Conservation (phyloP, 2,888 invertebrate species). For the Leuctra nigra region DNA sequence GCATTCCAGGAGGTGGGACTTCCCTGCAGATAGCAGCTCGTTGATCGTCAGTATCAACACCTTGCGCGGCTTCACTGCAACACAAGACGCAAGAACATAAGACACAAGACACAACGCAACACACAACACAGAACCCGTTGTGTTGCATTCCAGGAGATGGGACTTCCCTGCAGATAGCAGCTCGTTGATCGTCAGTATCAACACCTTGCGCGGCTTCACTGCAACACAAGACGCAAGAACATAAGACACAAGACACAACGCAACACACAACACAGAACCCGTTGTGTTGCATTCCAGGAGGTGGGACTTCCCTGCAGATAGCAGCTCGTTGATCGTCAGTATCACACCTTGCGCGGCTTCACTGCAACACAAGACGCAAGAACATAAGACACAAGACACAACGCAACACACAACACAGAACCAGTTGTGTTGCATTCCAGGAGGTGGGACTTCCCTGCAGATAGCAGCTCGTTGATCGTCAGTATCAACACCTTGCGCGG, state of each 20-base stretch:
- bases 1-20: slow-evolving; percentile 61
- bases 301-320: slow-evolving; percentile 66
- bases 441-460: slow-evolving; percentile 65
- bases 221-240: too few species aligned
- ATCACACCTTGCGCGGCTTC: slow-evolving; percentile 70
- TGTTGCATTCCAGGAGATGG: slow-evolving; percentile 63
- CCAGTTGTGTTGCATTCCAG: slow-evolving; percentile 71
- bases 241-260: too few species aligned
- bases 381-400: too few species aligned
- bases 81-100: too few species aligned
- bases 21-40: slow-evolving; percentile 64
- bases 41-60: slow-evolving; percentile 62
- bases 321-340: slow-evolving; percentile 55
- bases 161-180: slow-evolving; percentile 67
- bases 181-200: slow-evolving; percentile 58
- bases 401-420: too few species aligned
- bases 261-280: slow-evolving; percentile 76
- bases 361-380: slow-evolving; percentile 50
- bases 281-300: slow-evolving; percentile 67
- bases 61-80: slow-evolving; percentile 72
- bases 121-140: slow-evolving; percentile 76
- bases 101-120: too few species aligned
- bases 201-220: slow-evolving; percentile 75
- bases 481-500: slow-evolving; percentile 69
- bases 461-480: slow-evolving; percentile 56